Percentiles rank a stretch among this genome's conserved stretches.
These are phyloP conservation scores for Struthidea cinerea DNA, from an alignment of 2,113 vertebrate species.

Conservation along the genomic window DNA sequence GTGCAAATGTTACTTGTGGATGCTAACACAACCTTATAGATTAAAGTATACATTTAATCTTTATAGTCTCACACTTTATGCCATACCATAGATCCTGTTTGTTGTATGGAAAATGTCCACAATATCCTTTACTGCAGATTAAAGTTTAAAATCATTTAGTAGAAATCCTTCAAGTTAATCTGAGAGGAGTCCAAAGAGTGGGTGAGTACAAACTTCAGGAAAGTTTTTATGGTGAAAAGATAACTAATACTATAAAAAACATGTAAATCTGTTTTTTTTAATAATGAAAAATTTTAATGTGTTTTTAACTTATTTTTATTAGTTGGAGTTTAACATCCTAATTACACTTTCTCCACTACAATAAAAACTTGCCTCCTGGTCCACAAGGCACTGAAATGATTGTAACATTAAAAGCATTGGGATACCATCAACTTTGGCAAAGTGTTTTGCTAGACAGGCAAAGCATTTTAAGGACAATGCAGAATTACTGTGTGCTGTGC, in stretches of 20 bases:
- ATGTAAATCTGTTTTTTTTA: not conserved
- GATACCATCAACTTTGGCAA: not conserved
- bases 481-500: not conserved
- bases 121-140: not conserved
- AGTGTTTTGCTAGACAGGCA: not conserved
- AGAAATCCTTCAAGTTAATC: not conserved
- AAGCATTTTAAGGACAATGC: not conserved
- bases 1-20: not conserved
- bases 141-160: not conserved
- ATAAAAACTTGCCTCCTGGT: not conserved
- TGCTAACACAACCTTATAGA: not conserved
- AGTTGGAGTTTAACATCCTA: not conserved
- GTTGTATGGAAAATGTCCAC: accelerated
- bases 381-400: not conserved
- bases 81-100: not conserved
- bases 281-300: not conserved
- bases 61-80: not conserved
- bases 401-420: not conserved
- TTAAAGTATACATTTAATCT: not conserved
- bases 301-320: not conserved
- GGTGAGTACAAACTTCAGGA: not conserved
- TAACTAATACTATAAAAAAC: not conserved
- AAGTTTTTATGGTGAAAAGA: not conserved
- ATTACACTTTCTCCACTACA: not conserved
- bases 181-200: not conserved